phyloP scores from a whole-genome alignment of 2,797 vertebrate species.

The Tenualosa ilisha region DNA sequence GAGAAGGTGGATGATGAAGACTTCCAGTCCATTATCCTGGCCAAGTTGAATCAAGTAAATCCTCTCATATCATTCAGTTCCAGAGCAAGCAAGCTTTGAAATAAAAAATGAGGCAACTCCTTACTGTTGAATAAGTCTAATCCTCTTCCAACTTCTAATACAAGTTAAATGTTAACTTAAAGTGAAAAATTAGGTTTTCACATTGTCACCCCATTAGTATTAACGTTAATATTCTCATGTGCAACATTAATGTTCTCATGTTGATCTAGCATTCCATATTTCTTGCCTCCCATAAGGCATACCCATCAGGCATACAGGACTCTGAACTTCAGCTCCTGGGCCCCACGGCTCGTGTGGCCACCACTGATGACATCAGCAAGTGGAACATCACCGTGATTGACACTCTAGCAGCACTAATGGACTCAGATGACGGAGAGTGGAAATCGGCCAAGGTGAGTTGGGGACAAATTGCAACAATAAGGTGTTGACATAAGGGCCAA shows the following conservation, averaged over 20 bases:
- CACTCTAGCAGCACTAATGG: constrained; percentile 61
- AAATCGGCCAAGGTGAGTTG: constrained; percentile 53
- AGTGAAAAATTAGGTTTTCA: too few relatives aligned
- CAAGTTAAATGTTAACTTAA: too few relatives aligned
- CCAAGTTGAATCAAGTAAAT: constrained; percentile 67
- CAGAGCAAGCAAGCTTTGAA: too few relatives aligned
- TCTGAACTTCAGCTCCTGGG: constrained; percentile 49
- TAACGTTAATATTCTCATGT: too few relatives aligned
- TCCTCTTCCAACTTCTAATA: too few relatives aligned
- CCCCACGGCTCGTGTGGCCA: constrained; percentile 61
- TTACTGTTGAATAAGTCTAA: too few relatives aligned
- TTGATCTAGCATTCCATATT: too few relatives aligned
- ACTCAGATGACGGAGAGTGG: constrained; percentile 56
- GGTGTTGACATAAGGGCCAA: not conserved
- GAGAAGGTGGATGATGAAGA: constrained; percentile 61
- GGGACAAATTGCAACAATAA: not conserved
- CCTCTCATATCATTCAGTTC: not conserved
- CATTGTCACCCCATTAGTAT: not conserved
- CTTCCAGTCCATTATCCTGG: constrained; percentile 60
- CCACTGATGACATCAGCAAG: constrained; percentile 59
- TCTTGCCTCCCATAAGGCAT: constrained; percentile 53
- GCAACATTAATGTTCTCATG: too few relatives aligned
- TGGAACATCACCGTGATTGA: constrained; percentile 64
- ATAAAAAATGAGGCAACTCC: too few relatives aligned
- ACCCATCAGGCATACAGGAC: constrained; percentile 57